phyloP scores from a whole-genome alignment of 2,797 vertebrate genomes.

The Xenops minutus region DNA sequence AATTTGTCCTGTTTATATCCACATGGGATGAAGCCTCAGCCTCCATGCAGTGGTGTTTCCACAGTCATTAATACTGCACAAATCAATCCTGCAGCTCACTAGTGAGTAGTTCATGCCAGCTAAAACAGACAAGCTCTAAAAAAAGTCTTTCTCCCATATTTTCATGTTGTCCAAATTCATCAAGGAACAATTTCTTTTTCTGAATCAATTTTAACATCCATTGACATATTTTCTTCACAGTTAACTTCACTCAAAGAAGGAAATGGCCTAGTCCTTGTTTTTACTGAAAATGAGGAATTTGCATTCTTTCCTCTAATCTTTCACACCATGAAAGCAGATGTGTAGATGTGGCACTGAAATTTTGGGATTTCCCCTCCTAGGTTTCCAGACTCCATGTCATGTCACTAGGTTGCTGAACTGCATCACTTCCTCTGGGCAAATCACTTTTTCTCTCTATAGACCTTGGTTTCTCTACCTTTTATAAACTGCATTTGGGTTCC shows the following conservation, averaged over 20 bases:
- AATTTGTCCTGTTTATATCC: background rate
- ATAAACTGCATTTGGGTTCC: background rate
- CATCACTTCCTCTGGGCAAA: background rate
- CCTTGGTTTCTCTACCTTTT: background rate
- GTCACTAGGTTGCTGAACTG: background rate
- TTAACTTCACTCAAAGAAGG: background rate
- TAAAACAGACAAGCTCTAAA: background rate
- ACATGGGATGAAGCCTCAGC: background rate
- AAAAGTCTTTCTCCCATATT: background rate
- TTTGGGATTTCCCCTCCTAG: background rate
- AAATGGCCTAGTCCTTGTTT: background rate
- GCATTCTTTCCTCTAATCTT: background rate
- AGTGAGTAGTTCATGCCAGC: background rate
- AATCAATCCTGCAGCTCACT: background rate
- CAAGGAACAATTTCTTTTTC: background rate
- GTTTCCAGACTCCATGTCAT: background rate
- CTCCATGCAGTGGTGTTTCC: background rate
- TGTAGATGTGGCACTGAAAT: background rate
- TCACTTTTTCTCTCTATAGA: background rate
- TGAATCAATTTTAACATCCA: background rate
- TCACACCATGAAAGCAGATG: background rate
- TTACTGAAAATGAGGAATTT: background rate
- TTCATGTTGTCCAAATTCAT: background rate
- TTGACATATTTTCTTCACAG: background rate
- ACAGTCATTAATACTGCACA: background rate